A percentile compares a stretch with the other conserved stretches of the same genome.
Evolutionary conservation across 1,140 invertebrate genomes (phyloP).

Genomic region (Coelopa frigida): DNA sequence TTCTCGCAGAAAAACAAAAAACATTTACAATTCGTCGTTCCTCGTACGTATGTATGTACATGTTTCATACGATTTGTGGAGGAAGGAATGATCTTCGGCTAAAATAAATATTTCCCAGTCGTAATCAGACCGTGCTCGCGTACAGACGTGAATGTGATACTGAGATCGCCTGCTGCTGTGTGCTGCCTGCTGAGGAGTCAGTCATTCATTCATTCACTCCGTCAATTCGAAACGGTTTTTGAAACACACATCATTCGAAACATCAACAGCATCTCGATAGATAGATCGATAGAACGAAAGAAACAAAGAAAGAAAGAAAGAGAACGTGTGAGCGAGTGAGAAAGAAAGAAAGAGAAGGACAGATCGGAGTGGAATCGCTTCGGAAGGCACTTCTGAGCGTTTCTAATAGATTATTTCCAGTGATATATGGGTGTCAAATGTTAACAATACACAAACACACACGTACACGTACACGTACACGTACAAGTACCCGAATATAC

Average conservation of each 20-base stretch:
- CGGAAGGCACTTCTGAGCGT: too few relatives aligned
- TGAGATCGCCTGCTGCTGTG: too few relatives aligned
- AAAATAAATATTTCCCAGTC: constrained; percentile 42
- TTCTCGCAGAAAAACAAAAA: too few relatives aligned
- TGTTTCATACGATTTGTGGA: too few relatives aligned
- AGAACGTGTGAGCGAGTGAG: not conserved
- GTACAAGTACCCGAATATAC: not conserved
- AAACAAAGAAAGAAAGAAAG: not conserved
- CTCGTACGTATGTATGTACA: too few relatives aligned
- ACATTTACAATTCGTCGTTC: too few relatives aligned
- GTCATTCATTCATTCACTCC: too few relatives aligned
- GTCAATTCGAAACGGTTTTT: too few relatives aligned
- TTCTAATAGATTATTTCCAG: constrained; percentile 10
- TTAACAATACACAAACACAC: constrained; percentile 1
- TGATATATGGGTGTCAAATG: constrained; percentile 12
- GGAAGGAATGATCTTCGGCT: too few relatives aligned
- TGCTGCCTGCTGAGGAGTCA: too few relatives aligned
- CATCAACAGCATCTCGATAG: constrained; percentile 10
- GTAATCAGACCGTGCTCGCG: constrained; percentile 33
- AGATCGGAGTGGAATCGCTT: not conserved
- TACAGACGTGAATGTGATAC: constrained; percentile 41
- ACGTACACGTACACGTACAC: not conserved
- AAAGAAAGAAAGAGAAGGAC: not conserved
- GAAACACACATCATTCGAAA: too few relatives aligned
- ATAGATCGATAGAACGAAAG: constrained; percentile 8